Evolutionary conservation across 2,113 vertebrate species (phyloP).

Genomic region (Antechinus flavipes): DNA sequence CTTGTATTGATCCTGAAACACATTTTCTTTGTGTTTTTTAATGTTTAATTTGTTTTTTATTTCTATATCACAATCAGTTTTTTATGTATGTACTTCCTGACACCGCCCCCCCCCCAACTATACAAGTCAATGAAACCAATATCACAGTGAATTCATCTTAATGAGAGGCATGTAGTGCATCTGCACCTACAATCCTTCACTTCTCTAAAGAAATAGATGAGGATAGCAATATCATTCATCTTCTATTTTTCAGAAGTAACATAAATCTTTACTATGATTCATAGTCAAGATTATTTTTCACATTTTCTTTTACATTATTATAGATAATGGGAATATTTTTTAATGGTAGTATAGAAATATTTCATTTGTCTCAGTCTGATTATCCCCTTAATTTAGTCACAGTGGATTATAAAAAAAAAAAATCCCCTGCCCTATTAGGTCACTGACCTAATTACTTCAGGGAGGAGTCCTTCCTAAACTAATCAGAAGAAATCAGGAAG

Average conservation of each 20-base stretch:
- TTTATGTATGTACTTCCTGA: background rate
- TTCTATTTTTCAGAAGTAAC: background rate
- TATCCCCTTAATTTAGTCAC: background rate
- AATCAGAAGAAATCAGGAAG: background rate
- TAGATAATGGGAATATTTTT: background rate
- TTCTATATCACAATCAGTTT: background rate
- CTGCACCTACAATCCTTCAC: background rate
- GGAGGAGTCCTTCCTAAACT: background rate
- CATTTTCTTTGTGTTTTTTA: too few species aligned
- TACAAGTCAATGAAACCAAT: background rate
- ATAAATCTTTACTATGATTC: background rate
- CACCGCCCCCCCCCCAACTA: background rate
- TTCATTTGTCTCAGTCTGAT: background rate
- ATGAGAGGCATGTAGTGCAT: background rate
- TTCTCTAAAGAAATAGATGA: background rate
- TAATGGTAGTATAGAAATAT: background rate
- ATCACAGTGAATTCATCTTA: background rate
- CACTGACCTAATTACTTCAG: background rate
- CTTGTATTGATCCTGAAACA: too few species aligned
- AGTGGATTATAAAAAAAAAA: background rate
- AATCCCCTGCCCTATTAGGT: background rate
- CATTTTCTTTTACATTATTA: background rate
- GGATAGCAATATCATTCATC: background rate
- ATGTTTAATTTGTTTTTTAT: background rate
- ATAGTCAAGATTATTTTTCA: background rate